Conservation (phyloP, 2,113 vertebrate genomes). For the Ciconia boyciana region DNA sequence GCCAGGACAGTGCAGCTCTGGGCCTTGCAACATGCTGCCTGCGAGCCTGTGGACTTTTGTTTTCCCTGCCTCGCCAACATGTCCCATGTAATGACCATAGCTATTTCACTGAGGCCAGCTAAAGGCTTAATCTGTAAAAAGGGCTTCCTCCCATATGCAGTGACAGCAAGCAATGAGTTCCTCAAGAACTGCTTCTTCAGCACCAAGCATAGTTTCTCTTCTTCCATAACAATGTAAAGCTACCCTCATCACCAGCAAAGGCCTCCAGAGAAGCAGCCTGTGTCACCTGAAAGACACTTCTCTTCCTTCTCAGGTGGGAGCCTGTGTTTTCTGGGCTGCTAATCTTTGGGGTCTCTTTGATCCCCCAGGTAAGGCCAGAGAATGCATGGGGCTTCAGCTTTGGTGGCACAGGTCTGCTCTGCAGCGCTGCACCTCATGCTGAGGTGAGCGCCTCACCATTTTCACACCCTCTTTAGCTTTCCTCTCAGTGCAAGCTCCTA, state of each 20-base stretch:
- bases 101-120: not conserved
- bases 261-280: not conserved
- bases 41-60: not conserved
- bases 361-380: not conserved
- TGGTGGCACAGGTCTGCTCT: not conserved
- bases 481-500: not conserved
- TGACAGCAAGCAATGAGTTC: not conserved
- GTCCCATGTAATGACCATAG: not conserved
- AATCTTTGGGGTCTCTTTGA: not conserved
- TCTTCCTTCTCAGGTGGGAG: not conserved
- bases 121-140: not conserved
- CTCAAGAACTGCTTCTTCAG: not conserved
- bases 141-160: not conserved
- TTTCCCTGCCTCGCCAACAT: not conserved
- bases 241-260: not conserved
- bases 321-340: not conserved
- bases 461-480: not conserved
- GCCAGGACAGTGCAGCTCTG: not conserved
- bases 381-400: not conserved
- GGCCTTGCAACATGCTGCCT: not conserved
- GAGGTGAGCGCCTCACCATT: not conserved
- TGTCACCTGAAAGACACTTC: not conserved
- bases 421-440: rapidly evolving
- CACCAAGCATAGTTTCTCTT: not conserved
- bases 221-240: not conserved